Percentiles rank a stretch among this genome's conserved stretches.
Conservation (phyloP, 2,113 vertebrate species). For the Zapornia atra region DNA sequence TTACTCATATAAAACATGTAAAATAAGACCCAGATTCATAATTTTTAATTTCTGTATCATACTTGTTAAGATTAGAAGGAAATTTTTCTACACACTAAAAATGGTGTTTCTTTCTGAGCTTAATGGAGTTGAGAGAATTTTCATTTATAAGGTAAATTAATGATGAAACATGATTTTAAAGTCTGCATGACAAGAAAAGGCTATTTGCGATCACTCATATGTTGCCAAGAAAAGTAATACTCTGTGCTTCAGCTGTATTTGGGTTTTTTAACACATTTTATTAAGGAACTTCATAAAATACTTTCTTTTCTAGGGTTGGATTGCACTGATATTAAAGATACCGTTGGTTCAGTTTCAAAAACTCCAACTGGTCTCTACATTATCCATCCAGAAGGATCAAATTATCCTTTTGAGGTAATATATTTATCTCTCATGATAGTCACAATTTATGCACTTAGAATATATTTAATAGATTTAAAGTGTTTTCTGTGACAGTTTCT, state of each 20-base stretch:
- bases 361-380: conserved; percentile 94
- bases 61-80: neutral
- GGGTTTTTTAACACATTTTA: neutral
- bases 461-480: neutral
- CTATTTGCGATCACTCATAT: neutral
- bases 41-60: neutral
- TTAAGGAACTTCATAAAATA: neutral
- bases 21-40: neutral
- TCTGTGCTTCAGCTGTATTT: neutral
- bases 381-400: conserved; percentile 88
- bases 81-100: neutral
- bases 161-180: neutral
- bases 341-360: conserved; percentile 83
- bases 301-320: conserved; percentile 80
- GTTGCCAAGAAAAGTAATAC: neutral
- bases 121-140: neutral
- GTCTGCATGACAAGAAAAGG: neutral
- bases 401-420: conserved; percentile 89
- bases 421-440: neutral
- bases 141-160: neutral
- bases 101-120: neutral
- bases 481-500: neutral
- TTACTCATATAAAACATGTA: neutral
- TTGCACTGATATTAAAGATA: conserved; percentile 91
- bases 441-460: neutral